Percentiles rank a stretch among this genome's conserved stretches.
These are phyloP conservation scores for Formicarius rufipectus DNA, from an alignment of 2,113 vertebrate genomes.

Conservation along the genomic window DNA sequence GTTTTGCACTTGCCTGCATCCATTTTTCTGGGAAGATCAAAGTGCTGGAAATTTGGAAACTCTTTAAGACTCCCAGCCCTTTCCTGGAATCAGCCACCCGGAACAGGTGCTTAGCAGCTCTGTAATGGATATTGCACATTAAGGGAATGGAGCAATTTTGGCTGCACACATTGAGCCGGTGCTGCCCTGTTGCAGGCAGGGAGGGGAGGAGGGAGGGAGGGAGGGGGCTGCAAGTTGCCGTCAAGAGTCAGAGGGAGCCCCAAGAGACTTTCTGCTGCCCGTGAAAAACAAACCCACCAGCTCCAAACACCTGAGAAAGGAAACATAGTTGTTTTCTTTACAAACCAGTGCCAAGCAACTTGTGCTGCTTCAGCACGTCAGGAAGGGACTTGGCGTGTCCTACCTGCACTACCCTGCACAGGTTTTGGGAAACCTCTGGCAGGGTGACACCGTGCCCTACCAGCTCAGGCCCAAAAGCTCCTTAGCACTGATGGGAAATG, in stretches of 20 bases:
- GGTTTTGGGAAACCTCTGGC: neutral
- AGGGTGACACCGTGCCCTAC: rapidly evolving
- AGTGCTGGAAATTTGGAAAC: neutral
- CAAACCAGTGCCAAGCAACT: neutral
- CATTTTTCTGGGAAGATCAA: neutral
- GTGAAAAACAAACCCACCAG: neutral
- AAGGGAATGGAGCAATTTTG: neutral
- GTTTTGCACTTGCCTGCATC: neutral
- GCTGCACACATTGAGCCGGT: rapidly evolving
- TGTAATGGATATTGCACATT: neutral
- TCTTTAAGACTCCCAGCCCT: neutral
- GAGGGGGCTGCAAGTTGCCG: neutral
- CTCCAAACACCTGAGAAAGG: neutral
- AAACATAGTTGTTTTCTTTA: neutral
- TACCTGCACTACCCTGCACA: rapidly evolving
- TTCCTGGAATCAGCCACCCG: neutral
- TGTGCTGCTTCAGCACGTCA: rapidly evolving
- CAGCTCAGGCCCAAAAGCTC: neutral
- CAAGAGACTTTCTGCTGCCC: neutral
- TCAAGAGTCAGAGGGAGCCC: neutral
- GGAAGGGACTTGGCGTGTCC: rapidly evolving
- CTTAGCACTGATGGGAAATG: rapidly evolving
- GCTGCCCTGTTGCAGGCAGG: neutral
- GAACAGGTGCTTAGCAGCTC: neutral
- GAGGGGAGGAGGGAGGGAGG: neutral